Conservation (phyloP, 2,888 invertebrate genomes). For the Aspidiotus destructor region DNA sequence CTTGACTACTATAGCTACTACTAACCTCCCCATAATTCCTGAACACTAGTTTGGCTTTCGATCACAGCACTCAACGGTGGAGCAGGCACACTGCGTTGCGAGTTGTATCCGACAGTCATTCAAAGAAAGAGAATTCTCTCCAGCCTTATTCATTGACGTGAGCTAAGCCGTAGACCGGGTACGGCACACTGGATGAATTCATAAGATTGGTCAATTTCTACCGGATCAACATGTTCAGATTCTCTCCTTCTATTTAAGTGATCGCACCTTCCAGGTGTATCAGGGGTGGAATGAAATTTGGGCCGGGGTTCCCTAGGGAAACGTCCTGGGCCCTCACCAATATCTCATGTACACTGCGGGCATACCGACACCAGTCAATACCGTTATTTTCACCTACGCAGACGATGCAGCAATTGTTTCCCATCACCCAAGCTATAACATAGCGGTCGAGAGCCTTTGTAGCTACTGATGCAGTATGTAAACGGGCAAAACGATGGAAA, state of each 20-base stretch:
- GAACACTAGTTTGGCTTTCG: background rate
- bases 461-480: background rate
- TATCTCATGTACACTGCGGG: background rate
- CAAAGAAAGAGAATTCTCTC: background rate
- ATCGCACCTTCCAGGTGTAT: background rate
- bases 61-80: background rate
- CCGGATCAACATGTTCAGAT: background rate
- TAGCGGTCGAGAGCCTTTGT: background rate
- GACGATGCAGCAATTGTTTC: background rate
- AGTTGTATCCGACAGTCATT: background rate
- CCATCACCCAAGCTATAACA: background rate
- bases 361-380: background rate
- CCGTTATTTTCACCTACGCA: background rate
- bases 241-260: background rate
- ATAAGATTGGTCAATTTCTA: background rate
- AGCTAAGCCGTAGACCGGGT: background rate
- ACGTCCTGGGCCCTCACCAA: background rate
- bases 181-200: background rate
- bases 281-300: background rate
- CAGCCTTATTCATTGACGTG: background rate
- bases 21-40: background rate
- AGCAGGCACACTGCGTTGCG: background rate
- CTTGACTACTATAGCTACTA: background rate
- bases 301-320: background rate
- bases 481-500: background rate